Evolutionary conservation across 2,888 invertebrate genomes (phyloP), one percentile per base, ranked within the genome.

Genomic region (Scaptomyza cyrtandrae): DNA sequence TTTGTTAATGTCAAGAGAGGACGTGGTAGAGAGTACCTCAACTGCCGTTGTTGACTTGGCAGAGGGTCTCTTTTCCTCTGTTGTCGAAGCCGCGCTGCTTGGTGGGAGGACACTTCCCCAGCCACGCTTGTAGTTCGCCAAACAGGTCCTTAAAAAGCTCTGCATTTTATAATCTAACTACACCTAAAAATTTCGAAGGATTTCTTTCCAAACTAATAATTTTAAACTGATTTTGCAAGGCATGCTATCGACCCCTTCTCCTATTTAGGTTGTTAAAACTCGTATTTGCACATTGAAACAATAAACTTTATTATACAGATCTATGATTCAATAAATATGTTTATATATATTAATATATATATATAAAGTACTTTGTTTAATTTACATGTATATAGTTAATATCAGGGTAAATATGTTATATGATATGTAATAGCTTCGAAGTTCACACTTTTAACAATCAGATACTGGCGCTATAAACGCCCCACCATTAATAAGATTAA

Each of bases 1-100:
- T 80, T 93, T 92, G 71, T 95, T 94, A 67, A 95, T 63, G 60
- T 90, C 75, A n/a, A 45, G 9, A 11, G 6, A 2, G 14, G 16
- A 14, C 5, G 11, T 39, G 3, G 3, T 3, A 9, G 14, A 7
- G 11, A 7, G 13, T 19, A 27, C 14, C 27, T 31, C 2, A 9
- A 0, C 14, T 6, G 3, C 14, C 11, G 3, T 11, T 48, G 19
- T 13, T 11, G 14, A 10, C 11, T 33, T 33, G 11, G 13, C 11
- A 35, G 35, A 2, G 3, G 11, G 11, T 13, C 3, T 13, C 13
- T 13, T 29, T 7, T 29, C 0, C 7, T 29, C 29, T 29, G 3
- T 29, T 29, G 3, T 6, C 5, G 10, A 3, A 31, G 10, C 24
- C 2, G 31, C 31, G 6, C 7, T 27, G 3, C 6, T 43, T 2